Conservation (phyloP, 2,888 invertebrate genomes). For the Drosophila buzzatii region DNA sequence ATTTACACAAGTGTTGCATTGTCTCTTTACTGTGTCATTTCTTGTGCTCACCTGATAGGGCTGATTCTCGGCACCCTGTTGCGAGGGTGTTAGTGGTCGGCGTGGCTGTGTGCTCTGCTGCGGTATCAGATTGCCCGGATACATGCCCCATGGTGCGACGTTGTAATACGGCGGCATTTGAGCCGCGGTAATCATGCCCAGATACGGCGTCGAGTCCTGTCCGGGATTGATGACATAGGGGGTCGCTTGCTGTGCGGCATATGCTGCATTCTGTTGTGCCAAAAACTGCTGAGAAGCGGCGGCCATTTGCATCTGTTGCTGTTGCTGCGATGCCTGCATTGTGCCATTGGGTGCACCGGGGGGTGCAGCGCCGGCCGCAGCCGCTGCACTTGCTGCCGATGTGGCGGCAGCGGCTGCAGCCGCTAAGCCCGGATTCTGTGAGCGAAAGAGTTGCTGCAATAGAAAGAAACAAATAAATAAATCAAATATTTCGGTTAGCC, state of each 20-base stretch:
- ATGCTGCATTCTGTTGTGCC: conserved; percentile 89
- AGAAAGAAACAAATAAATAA: not conserved
- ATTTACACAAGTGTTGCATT: conserved; percentile 14
- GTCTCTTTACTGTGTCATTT: not conserved
- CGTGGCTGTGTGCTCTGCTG: conserved; percentile 89
- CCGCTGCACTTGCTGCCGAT: conserved; percentile 84
- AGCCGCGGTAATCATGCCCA: conserved; percentile 92
- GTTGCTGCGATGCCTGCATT: conserved; percentile 87
- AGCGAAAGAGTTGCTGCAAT: conserved; percentile 93
- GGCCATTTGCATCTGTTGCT: conserved; percentile 90
- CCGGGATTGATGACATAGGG: conserved; percentile 95
- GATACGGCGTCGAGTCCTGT: conserved; percentile 92
- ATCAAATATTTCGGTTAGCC: not conserved
- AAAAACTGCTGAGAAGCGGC: conserved; percentile 90
- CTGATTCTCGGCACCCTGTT: conserved; percentile 86
- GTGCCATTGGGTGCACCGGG: conserved; percentile 89
- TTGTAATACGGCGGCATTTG: conserved; percentile 95
- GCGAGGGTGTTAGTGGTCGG: conserved; percentile 92
- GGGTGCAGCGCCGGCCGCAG: conserved; percentile 82
- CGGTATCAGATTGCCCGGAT: conserved; percentile 92
- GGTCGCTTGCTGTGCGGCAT: conserved; percentile 89
- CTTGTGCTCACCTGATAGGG: conserved; percentile 85
- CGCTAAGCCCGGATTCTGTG: conserved; percentile 91
- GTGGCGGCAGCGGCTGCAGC: conserved; percentile 86
- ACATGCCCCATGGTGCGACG: conserved; percentile 95